phyloP scores from a whole-genome alignment of 2,888 invertebrate species.

The Coenonympha glycerion region DNA sequence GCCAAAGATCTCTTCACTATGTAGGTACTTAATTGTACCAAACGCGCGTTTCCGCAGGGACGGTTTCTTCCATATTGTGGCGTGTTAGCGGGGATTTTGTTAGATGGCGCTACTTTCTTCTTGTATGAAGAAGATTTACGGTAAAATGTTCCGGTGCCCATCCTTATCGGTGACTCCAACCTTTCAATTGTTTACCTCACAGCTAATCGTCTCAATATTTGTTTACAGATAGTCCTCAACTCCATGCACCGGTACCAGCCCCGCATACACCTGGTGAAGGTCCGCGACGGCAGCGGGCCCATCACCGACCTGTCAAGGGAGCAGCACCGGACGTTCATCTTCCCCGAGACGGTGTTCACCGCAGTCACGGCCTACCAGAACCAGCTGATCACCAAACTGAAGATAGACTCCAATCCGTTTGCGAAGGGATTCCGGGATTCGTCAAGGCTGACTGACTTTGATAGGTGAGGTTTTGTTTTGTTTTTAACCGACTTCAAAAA shows the following conservation, averaged over 20 bases:
- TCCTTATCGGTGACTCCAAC: too few species aligned
- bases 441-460: conserved; percentile 93
- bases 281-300: conserved; percentile 77
- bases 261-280: conserved; percentile 94
- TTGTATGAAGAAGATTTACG: too few species aligned
- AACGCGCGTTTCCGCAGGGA: too few species aligned
- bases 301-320: conserved; percentile 92
- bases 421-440: conserved; percentile 98
- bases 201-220: conserved; percentile 5
- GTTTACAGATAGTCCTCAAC: conserved; percentile 93
- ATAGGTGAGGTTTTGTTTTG: conserved; percentile 77
- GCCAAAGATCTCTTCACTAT: too few species aligned
- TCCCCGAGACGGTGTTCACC: conserved; percentile 98
- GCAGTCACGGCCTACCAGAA: conserved; percentile 99
- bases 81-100: too few species aligned
- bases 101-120: too few species aligned
- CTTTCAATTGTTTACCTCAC: neutral
- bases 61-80: too few species aligned
- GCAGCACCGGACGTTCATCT: conserved; percentile 95
- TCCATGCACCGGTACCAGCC: conserved; percentile 99
- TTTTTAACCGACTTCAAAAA: too few species aligned
- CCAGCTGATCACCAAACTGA: conserved; percentile 98
- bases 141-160: too few species aligned
- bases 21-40: too few species aligned
- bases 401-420: conserved; percentile 98